Evolutionary conservation across 2,797 vertebrate species (phyloP).

Genomic region (Mormyrops boulengeri): DNA sequence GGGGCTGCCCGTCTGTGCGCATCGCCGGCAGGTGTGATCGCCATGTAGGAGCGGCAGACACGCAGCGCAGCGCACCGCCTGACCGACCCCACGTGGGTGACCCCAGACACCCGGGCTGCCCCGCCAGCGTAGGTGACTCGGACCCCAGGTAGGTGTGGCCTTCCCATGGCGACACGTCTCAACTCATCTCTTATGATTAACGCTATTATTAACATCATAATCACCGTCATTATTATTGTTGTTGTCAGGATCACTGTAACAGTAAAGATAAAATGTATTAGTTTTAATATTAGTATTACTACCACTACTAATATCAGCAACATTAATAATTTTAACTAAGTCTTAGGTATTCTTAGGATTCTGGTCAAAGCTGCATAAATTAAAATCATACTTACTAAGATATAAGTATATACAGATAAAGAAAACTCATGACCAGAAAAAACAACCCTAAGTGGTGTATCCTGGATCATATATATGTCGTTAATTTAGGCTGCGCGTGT

Average conservation of each 20-base stretch:
- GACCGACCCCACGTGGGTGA: conserved; percentile 63
- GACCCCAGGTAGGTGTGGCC: conserved; percentile 69
- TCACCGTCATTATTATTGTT: neutral
- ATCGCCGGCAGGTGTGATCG: conserved; percentile 60
- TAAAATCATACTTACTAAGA: neutral
- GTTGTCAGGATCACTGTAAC: neutral
- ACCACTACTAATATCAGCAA: neutral
- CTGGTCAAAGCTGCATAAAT: neutral
- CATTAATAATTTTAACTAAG: neutral
- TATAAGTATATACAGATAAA: neutral
- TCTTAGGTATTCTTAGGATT: neutral
- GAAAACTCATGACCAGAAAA: neutral
- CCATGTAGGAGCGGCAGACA: conserved; percentile 61
- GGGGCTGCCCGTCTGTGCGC: conserved; percentile 36
- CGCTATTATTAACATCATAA: conserved; percentile 22
- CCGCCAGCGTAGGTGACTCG: conserved; percentile 55
- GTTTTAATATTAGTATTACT: neutral
- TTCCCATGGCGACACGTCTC: conserved; percentile 31
- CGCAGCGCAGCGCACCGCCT: conserved; percentile 53
- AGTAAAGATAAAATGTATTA: neutral
- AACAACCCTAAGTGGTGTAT: neutral
- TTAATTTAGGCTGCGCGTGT: neutral
- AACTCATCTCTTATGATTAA: conserved; percentile 31
- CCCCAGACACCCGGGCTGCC: conserved; percentile 58
- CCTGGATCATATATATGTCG: neutral